Conservation (phyloP, 2,888 invertebrate genomes). For the Phyto melanocephala region DNA sequence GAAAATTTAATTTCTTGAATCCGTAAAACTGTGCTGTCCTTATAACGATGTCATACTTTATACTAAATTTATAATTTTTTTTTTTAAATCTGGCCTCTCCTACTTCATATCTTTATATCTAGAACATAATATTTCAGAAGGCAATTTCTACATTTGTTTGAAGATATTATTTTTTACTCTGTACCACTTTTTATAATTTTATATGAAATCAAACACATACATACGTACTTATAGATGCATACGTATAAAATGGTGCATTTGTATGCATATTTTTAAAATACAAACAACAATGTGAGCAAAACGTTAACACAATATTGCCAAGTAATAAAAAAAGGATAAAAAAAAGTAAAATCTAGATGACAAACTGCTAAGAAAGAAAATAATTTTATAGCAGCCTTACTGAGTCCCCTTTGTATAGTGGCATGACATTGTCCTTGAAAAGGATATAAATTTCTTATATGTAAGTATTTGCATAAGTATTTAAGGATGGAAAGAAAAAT, state of each 20-base stretch:
- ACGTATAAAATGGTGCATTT: conserved; percentile 3
- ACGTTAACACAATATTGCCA: conserved; percentile 1
- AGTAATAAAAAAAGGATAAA: conserved; percentile 1
- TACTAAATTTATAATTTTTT: too few species aligned
- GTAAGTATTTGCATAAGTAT: conserved; percentile 7
- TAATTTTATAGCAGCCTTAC: conserved; percentile 9
- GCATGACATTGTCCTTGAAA: conserved; percentile 46
- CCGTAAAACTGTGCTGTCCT: too few species aligned
- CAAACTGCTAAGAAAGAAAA: neutral
- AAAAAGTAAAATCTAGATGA: neutral
- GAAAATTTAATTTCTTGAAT: too few species aligned
- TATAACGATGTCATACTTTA: too few species aligned
- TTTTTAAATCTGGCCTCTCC: too few species aligned
- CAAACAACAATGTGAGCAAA: neutral
- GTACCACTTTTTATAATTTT: conserved; percentile 5
- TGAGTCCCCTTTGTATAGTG: neutral
- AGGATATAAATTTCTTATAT: conserved; percentile 32
- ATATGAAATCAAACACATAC: neutral
- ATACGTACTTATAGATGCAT: too few species aligned
- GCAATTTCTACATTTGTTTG: conserved; percentile 54
- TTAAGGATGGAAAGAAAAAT: neutral
- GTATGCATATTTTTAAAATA: neutral
- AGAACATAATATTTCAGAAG: conserved; percentile 31
- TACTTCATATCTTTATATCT: too few species aligned
- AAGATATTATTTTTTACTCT: conserved; percentile 12